These are phyloP conservation scores for Drosophila chauvacae DNA, from an alignment of 1,140 invertebrate species.

Conservation along the genomic window DNA sequence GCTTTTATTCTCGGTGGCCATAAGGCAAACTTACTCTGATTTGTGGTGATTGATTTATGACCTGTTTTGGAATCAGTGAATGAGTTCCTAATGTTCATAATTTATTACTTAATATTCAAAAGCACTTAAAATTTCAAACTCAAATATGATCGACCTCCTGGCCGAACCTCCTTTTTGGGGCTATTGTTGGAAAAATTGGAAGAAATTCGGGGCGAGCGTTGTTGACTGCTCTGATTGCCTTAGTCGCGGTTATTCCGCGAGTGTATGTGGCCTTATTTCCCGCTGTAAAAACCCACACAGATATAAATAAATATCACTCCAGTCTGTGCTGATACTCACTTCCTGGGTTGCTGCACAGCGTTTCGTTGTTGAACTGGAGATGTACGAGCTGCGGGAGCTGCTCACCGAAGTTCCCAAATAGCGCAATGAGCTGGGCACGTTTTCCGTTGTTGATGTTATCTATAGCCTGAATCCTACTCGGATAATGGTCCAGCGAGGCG, in stretches of 20 bases:
- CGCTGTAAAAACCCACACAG: background rate
- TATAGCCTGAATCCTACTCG: rapidly evolving
- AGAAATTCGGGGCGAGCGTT: background rate
- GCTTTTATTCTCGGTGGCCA: slow-evolving; percentile 5
- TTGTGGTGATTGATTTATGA: slow-evolving; percentile 4
- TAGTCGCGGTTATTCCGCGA: background rate
- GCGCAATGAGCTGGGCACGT: background rate
- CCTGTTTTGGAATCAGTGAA: background rate
- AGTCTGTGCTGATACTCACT: background rate
- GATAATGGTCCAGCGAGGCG: background rate
- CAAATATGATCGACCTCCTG: background rate
- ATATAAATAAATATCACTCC: background rate
- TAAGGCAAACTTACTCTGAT: background rate
- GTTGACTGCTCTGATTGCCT: background rate
- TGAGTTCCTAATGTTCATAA: background rate
- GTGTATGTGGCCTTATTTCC: background rate
- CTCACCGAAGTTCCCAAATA: background rate
- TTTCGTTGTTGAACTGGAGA: background rate
- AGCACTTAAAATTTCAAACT: background rate
- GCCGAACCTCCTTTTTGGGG: background rate
- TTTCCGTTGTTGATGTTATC: background rate
- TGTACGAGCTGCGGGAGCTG: background rate
- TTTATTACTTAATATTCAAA: background rate
- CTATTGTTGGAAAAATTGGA: background rate
- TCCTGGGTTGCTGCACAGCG: background rate